Evolutionary conservation across 2,797 vertebrate genomes (phyloP).

Genomic region (Austrolebias charrua): DNA sequence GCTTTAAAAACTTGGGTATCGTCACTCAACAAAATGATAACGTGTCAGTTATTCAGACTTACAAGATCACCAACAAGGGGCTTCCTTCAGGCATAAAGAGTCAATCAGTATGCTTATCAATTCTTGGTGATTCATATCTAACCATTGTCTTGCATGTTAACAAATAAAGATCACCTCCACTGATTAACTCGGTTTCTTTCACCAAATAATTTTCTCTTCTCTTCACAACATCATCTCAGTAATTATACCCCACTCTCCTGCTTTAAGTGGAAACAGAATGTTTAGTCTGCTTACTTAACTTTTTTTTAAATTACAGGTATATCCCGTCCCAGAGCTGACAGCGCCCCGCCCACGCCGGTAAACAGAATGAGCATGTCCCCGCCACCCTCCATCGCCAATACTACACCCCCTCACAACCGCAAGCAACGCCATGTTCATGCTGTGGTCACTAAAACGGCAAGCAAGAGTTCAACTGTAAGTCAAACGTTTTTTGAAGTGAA

Average conservation of each 20-base stretch:
- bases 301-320: slow-evolving; percentile 83
- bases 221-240: not conserved
- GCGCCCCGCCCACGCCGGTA: slow-evolving; percentile 92
- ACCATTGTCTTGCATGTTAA: slow-evolving; percentile 64
- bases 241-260: slow-evolving; percentile 16
- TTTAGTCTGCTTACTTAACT: slow-evolving; percentile 4
- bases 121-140: slow-evolving; percentile 59
- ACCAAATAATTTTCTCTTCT: slow-evolving; percentile 4
- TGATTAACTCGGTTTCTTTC: slow-evolving; percentile 47
- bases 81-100: slow-evolving; percentile 19
- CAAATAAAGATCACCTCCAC: slow-evolving; percentile 30
- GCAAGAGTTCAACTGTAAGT: slow-evolving; percentile 91
- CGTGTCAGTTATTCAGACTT: slow-evolving; percentile 26
- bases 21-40: slow-evolving; percentile 23
- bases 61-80: slow-evolving; percentile 39
- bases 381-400: slow-evolving; percentile 83
- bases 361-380: slow-evolving; percentile 95
- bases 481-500: not conserved
- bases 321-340: slow-evolving; percentile 91
- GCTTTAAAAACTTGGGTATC: slow-evolving; percentile 41
- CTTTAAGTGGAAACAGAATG: not conserved
- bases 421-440: slow-evolving; percentile 88
- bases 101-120: slow-evolving; percentile 51
- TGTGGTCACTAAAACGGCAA: slow-evolving; percentile 89
- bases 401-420: slow-evolving; percentile 92